These are phyloP conservation scores for Pediacus dermestoides DNA, from an alignment of 2,888 invertebrate genomes.

Conservation along the genomic window DNA sequence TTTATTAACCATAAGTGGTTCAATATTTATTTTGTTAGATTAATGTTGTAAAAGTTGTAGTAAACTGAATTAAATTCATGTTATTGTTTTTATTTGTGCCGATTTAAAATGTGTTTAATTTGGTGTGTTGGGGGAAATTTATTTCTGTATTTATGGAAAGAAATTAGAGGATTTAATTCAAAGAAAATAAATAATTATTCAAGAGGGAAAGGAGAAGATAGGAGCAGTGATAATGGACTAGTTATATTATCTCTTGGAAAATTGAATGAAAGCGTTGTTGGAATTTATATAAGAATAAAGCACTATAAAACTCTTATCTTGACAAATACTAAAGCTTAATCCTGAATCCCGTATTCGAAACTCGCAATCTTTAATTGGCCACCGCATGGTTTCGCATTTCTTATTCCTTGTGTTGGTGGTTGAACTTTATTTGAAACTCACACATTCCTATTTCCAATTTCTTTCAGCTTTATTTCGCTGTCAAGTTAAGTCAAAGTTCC, in stretches of 20 bases:
- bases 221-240: neutral
- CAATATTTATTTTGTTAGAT: too few species aligned
- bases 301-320: constrained; percentile 4
- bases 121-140: too few species aligned
- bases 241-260: constrained; percentile 13
- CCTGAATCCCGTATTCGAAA: constrained; percentile 11
- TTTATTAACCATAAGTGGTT: too few species aligned
- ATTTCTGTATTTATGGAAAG: too few species aligned
- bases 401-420: constrained; percentile 25
- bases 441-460: constrained; percentile 32
- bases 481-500: constrained; percentile 33
- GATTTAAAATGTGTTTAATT: too few species aligned
- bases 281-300: constrained; percentile 2
- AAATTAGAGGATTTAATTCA: neutral
- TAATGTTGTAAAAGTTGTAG: too few species aligned
- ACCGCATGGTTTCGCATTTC: constrained; percentile 18
- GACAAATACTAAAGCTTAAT: constrained; percentile 3
- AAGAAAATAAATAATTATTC: neutral
- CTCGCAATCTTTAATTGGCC: constrained; percentile 16
- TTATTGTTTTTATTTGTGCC: too few species aligned
- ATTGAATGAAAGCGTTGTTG: constrained; percentile 13
- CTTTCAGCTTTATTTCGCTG: constrained; percentile 34
- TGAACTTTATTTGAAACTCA: constrained; percentile 29
- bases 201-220: neutral
- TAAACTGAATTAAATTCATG: too few species aligned